Evolutionary conservation across 2,113 vertebrate genomes (phyloP), one percentile per base, ranked within the genome.

Genomic region (Oplegnathus fasciatus): DNA sequence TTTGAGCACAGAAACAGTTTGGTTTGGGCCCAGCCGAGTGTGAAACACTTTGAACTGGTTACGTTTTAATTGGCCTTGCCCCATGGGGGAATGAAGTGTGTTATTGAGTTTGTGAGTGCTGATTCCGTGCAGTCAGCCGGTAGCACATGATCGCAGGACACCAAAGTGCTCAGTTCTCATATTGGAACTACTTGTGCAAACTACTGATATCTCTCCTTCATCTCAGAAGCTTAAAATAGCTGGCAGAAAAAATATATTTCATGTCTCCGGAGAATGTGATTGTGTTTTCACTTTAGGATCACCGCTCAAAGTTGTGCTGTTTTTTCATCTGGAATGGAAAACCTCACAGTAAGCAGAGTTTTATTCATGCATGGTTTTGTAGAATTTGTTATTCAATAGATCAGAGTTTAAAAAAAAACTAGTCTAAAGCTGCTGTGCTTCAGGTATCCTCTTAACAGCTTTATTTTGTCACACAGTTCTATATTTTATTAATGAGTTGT

Each of bases 21-120:
- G 65, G 78, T 86, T 78, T 82, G 71, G 74, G 70, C 40, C 73
- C 82, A 88, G 88, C 88, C 82, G 57, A 88, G 92, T 92, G 18
- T 93, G 85, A 91, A 92, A 91, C 91, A 93, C 62, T 86, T 82
- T 89, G 80, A 89, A 81, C 85, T 6, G 57, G 91, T 91, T 92
- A 88, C 83, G 73, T 93, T 95, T 95, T 95, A 95, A 96, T 95
- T 96, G 94, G 93, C 77, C n/a, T 1, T 65, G 32, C 24, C 94
- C 82, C 83, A 17, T 76, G 57, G 90, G 90, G 67, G 4, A 54
- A 52, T 62, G 18, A 61, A 40, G 89, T 80, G 74, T 94, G 94
- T 94, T 94, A 74, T 93, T 95, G 90, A 91, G 86, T 82, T 90
- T 84, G 86, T 87, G 64, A 79, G 84, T 17, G 60, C 62, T 77